Base-by-base conservation (phyloP, 2,888 invertebrate genomes). In the Apodemia zela region DNA sequence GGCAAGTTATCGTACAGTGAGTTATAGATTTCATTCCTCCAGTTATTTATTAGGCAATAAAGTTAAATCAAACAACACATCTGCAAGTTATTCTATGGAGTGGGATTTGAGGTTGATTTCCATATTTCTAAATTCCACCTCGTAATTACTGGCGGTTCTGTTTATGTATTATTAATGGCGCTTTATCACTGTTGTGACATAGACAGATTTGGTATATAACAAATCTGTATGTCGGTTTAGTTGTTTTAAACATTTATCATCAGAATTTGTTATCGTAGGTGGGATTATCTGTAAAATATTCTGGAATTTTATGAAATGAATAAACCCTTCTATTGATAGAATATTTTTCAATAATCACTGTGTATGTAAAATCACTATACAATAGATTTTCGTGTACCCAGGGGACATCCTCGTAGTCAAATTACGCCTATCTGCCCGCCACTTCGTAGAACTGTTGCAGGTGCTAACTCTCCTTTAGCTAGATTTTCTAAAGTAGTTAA, bases 61-160 rank as follows among this genome's bases (percentile, higher is more conserved):
- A 7, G 17, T 47, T 2, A 15, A 61, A 47, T 29, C 13, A 8
- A 10, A 13, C 7, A 29, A 7, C 62, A 51, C 62, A n/a, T 66
- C 67, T 68, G 63, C 29, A 10, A 59, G 13, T 25, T 69, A 67
- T 10, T 72, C 74, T 72, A 17, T 71, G 72, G 13, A 61, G 17
- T 45, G 64, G 79, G 77, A 80, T 81, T 81, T 78, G 74, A 73
- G 73, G 69, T 59, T 65, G 66, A 80, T 82, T 82, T 78, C 72
- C 83, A 82, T 82, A 81, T 78, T 80, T 80, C 81, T 82, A 79
- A 81, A 82, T 77, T 76, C 72, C 66, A 69, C 69, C 18, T 54
- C 68, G 73, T 69, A 66, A 72, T 70, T 65, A 66, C 63, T 62
- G 64, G 54, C 69, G 66, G 70, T 71, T 71, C 42, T 80, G 78